Base-by-base conservation (phyloP, 2,113 vertebrate species). In the Muscicapa adusta region DNA sequence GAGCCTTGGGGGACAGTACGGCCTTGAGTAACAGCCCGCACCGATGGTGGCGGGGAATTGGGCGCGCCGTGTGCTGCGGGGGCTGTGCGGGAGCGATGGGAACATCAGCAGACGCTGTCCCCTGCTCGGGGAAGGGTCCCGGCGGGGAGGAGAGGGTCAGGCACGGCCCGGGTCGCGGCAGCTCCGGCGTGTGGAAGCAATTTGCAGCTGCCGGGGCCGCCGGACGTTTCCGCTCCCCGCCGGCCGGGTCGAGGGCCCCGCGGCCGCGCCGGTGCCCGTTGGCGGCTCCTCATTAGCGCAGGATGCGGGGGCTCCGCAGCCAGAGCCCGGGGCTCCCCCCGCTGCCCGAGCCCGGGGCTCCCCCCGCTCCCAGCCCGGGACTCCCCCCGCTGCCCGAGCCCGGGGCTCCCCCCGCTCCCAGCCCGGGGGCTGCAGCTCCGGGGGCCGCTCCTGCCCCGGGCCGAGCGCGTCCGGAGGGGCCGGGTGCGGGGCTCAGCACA, bases 111-210 rank as follows among this genome's bases (percentile, higher is more conserved):
- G 29, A 8, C n/a, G 24, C 10, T 12, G 34, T 10, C 4, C 18
- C 22, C 33, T 0, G 15, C 43, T 17, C 34, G 1, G 7, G 17
- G 31, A 14, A 42, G 53, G 16, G 20, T 22, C 28, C 54, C 0
- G 8, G 4, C 16, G 1, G 61, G 36, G 62, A 63, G 87, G 33
- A 33, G 45, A 65, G 48, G 58, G 22, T 6, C 6, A 22, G 68
- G 18, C 6, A 0, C 1, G 58, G 63, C 26, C 48, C 75, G 0
- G 72, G 68, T 77, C 53, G 13, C 0, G 33, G 60, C 28, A 15
- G 70, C 83, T 70, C 79, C 6, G 19, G 38, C 38, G 54, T 57
- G 94, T 93, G 95, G 94, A 95, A 96, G 48, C 86, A 80, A 94
- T 94, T 92, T 93, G 53, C 45, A 18, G 85, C 92, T 8, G 58